Conservation (phyloP, 2,113 vertebrate genomes). For the Zosterops lateralis region DNA sequence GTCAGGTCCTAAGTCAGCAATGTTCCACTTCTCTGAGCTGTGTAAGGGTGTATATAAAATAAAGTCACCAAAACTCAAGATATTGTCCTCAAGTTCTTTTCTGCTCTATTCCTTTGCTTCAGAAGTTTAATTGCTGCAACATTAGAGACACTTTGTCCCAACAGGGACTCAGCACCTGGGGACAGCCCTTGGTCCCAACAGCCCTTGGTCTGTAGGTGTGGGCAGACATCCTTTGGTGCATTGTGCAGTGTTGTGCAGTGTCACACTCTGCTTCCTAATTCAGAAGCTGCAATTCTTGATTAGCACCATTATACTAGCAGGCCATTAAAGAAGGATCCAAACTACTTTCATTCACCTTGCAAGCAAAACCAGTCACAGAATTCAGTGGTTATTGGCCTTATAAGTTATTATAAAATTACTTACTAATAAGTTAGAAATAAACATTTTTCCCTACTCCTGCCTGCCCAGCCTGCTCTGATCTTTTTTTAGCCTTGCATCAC, state of each 20-base stretch:
- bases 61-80: neutral
- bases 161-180: neutral
- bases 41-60: neutral
- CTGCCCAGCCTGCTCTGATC: neutral
- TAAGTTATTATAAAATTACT: neutral
- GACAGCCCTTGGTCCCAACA: neutral
- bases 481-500: constrained; percentile 35
- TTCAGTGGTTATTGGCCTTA: neutral
- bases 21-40: neutral
- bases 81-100: neutral
- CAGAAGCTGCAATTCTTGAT: neutral
- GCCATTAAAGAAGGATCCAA: neutral
- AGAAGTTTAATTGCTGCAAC: neutral
- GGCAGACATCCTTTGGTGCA: neutral
- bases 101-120: neutral
- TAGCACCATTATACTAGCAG: neutral
- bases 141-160: neutral
- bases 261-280: neutral
- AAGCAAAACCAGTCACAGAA: constrained; percentile 17
- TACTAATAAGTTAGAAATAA: neutral
- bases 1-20: neutral
- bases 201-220: neutral
- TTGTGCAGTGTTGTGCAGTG: neutral
- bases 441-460: constrained; percentile 9
- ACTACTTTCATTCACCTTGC: neutral